These are phyloP conservation scores for Lordiphosa clarofinis DNA, from an alignment of 1,140 invertebrate genomes.

Conservation along the genomic window DNA sequence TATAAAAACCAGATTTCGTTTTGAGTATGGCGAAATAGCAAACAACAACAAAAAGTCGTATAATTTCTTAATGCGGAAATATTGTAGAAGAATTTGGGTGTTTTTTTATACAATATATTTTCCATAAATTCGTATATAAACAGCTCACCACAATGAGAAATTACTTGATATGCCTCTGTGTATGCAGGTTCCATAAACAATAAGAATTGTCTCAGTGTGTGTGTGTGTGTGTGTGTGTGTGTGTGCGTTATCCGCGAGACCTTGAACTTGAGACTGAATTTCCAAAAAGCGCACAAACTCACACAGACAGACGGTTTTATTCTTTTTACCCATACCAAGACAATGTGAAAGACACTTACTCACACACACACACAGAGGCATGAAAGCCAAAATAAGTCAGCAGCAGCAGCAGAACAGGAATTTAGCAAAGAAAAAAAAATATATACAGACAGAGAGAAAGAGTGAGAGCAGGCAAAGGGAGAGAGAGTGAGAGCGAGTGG, in stretches of 20 bases:
- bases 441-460: background rate
- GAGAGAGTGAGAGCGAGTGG: background rate
- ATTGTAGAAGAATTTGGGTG: slow-evolving; percentile 60
- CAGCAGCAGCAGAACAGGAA: slow-evolving; percentile 60
- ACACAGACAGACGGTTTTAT: slow-evolving; percentile 19
- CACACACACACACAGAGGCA: slow-evolving; percentile 31
- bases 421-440: slow-evolving; percentile 18
- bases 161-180: slow-evolving; percentile 26
- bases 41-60: slow-evolving; percentile 32
- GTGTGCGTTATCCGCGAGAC: slow-evolving; percentile 74
- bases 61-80: slow-evolving; percentile 72
- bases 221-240: slow-evolving; percentile 33
- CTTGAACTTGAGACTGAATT: slow-evolving; percentile 80
- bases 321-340: slow-evolving; percentile 15
- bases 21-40: slow-evolving; percentile 46
- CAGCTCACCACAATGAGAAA: slow-evolving; percentile 45
- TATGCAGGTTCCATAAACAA: slow-evolving; percentile 33
- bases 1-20: slow-evolving; percentile 41
- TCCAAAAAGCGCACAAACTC: slow-evolving; percentile 73
- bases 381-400: slow-evolving; percentile 69
- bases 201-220: slow-evolving; percentile 24
- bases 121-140: slow-evolving; percentile 3
- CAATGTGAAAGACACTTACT: slow-evolving; percentile 23
- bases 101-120: slow-evolving; percentile 16
- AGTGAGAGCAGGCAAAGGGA: background rate